Conservation (phyloP, 2,113 vertebrate genomes). For the Vulpes ferrilata region DNA sequence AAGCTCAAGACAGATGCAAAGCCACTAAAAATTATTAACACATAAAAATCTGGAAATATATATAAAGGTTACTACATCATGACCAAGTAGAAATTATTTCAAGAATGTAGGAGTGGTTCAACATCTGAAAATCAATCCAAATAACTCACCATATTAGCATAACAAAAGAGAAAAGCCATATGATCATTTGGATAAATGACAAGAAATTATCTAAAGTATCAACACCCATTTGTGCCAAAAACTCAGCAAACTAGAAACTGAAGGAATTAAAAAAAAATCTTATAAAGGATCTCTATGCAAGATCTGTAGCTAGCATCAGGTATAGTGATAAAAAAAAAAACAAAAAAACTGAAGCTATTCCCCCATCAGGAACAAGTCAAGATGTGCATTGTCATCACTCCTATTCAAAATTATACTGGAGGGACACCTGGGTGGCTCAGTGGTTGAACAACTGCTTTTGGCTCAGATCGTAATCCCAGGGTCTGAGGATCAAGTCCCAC, state of each 20-base stretch:
- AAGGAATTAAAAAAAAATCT: background rate
- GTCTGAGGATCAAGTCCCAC: too few relatives aligned
- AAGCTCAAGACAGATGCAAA: background rate
- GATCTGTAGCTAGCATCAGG: too few relatives aligned
- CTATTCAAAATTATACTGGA: background rate
- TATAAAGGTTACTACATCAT: background rate
- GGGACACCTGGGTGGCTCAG: too few relatives aligned
- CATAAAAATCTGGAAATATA: background rate
- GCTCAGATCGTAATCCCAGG: too few relatives aligned
- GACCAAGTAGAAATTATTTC: background rate
- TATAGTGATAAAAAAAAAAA: background rate
- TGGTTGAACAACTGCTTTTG: too few relatives aligned
- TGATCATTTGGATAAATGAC: background rate
- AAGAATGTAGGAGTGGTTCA: background rate
- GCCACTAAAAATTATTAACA: background rate
- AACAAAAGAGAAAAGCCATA: background rate
- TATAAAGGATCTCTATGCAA: background rate
- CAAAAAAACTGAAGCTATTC: background rate
- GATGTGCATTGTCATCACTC: background rate
- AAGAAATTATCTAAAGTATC: background rate
- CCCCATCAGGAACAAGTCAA: background rate
- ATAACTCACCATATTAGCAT: background rate
- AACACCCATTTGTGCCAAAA: background rate
- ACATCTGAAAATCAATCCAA: background rate
- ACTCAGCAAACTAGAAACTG: background rate